Base-by-base conservation (phyloP, 2,797 vertebrate genomes). In the Hafferia zeledoni region DNA sequence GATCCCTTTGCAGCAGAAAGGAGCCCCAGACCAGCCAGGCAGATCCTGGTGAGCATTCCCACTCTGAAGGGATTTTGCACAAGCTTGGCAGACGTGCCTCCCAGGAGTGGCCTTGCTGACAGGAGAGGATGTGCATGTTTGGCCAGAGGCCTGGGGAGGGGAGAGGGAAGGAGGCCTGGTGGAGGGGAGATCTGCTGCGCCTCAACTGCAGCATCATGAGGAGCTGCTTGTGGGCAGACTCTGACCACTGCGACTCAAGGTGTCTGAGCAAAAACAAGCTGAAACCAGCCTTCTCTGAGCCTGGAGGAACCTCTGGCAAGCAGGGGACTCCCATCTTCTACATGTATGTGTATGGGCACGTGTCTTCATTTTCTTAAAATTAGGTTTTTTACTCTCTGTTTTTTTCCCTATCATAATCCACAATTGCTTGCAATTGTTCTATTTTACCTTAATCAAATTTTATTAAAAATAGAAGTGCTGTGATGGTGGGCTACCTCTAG, bases 281-380 rank as follows among this genome's bases (percentile, higher is more conserved):
- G 50, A 64, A 75, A 44, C 2, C 8, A 31, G 25, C 9, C 27
- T 52, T 69, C 33, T n/a, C 35, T 4, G 17, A 39, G 16, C 16
- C 30, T 46, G 31, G 25, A 61, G 53, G 27, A 14, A 61, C 24
- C 24, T 50, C 79, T 68, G 56, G 31, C 24, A 37, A 46, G 14
- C 25, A 37, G 23, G 27, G 31, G 8, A 10, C 7, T 6, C 13
- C 11, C 31, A 67, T 17, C 18, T 89, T 44, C 33, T 17, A 0
- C 5, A 1, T 41, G 10, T 11, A 18, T 61, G 13, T 30, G 35
- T 4, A 11, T 2, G 8, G 13, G 2, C 14, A 8, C 0, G 0
- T 10, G 6, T 28, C 63, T 85, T 46, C 1, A 13, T 61, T 86
- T 88, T 61, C 53, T 43, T 28, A 68, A 65, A 39, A 37, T 59